These are phyloP conservation scores for Druceiella hillmani DNA, from an alignment of 2,888 invertebrate genomes.

Conservation along the genomic window DNA sequence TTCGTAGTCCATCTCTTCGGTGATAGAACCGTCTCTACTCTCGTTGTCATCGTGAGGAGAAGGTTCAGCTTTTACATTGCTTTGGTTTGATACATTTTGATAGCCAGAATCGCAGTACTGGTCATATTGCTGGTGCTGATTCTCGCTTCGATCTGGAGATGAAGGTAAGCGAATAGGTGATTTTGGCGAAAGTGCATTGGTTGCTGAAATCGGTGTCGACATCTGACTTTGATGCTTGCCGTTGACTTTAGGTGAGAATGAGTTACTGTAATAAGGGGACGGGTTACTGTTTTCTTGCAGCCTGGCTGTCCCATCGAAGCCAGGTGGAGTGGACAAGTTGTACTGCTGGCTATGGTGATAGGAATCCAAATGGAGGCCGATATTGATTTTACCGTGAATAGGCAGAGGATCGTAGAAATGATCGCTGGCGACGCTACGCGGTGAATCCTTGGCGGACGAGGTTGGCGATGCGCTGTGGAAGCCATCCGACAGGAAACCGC, in stretches of 20 bases:
- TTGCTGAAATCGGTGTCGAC: slow-evolving; percentile 37
- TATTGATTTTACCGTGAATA: slow-evolving; percentile 42
- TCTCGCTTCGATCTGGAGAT: slow-evolving; percentile 51
- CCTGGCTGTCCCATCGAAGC: slow-evolving; percentile 37
- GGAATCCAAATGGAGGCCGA: slow-evolving; percentile 40
- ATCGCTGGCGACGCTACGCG: slow-evolving; percentile 41
- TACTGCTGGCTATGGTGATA: slow-evolving; percentile 49
- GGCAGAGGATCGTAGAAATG: slow-evolving; percentile 38
- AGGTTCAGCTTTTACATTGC: slow-evolving; percentile 28
- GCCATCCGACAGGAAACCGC: slow-evolving; percentile 56
- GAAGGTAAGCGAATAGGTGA: slow-evolving; percentile 43
- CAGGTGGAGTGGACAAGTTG: slow-evolving; percentile 58
- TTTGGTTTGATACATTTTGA: slow-evolving; percentile 28
- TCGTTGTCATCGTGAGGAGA: slow-evolving; percentile 35
- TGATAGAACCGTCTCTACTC: slow-evolving; percentile 45
- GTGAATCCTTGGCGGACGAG: slow-evolving; percentile 50
- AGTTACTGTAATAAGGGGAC: slow-evolving; percentile 35
- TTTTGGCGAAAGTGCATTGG: slow-evolving; percentile 44
- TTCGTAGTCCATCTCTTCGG: slow-evolving; percentile 43
- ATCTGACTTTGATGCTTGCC: slow-evolving; percentile 36
- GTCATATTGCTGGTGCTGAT: slow-evolving; percentile 30
- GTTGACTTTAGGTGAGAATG: slow-evolving; percentile 35
- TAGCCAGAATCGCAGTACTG: slow-evolving; percentile 5
- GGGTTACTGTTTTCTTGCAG: slow-evolving; percentile 33
- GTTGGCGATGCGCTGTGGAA: slow-evolving; percentile 56